phyloP scores from a whole-genome alignment of 1,140 invertebrate species.

The Mamestra configurata region DNA sequence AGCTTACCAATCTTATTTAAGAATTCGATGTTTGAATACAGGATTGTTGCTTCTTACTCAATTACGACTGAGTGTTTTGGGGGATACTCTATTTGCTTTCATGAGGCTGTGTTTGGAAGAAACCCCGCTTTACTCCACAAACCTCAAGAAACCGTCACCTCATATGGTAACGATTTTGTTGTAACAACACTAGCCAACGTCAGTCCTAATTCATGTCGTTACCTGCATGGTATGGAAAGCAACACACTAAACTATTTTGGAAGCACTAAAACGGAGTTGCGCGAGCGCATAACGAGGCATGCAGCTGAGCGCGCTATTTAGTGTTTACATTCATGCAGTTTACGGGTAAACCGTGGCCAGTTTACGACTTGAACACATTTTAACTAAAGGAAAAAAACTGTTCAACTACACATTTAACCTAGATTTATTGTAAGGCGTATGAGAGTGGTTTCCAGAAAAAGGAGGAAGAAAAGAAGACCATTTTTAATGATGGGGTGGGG shows the following conservation, averaged over 20 bases:
- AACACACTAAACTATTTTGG: slow-evolving; percentile 38
- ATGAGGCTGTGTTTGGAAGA: too few species aligned
- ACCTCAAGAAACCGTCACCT: neutral
- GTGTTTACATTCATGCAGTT: slow-evolving; percentile 45
- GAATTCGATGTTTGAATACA: neutral
- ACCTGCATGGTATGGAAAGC: slow-evolving; percentile 11
- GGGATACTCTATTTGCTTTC: too few species aligned
- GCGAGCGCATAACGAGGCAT: slow-evolving; percentile 42
- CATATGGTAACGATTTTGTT: neutral
- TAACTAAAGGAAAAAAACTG: neutral
- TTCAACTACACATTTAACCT: neutral
- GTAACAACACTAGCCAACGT: neutral
- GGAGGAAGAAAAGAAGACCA: too few species aligned
- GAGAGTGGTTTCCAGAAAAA: too few species aligned
- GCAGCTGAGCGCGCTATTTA: slow-evolving; percentile 33
- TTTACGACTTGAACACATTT: slow-evolving; percentile 39
- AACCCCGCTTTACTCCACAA: neutral
- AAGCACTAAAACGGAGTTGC: slow-evolving; percentile 42
- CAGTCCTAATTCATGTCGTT: neutral
- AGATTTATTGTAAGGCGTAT: too few species aligned
- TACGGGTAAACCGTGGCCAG: slow-evolving; percentile 20
- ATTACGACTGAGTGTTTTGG: too few species aligned
- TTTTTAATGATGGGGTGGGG: too few species aligned
- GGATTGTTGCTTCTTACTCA: neutral
- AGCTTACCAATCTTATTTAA: neutral